Conservation (phyloP, 92 coral and sea anemone species). For the Porites cylindrica region DNA sequence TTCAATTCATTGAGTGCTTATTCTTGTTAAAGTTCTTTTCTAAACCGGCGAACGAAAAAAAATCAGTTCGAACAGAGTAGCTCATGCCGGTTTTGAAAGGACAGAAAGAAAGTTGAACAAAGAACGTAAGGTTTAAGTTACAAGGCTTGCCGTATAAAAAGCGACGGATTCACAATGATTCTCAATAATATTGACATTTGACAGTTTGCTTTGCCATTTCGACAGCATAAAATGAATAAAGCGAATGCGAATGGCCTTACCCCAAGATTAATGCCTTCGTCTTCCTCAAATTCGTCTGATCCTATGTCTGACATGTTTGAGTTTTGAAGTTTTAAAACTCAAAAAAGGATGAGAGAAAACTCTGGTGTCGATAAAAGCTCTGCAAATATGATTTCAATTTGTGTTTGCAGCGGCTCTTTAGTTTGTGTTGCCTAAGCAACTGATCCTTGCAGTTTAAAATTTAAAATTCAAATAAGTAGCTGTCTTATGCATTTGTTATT, state of each 20-base stretch:
- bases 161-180: background rate
- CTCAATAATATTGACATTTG: background rate
- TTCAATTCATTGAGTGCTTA: conserved; percentile 2
- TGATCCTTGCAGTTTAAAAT: conserved; percentile 9
- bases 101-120: background rate
- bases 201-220: background rate
- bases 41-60: too few species aligned
- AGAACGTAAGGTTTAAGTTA: background rate
- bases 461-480: conserved; percentile 38
- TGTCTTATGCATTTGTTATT: background rate
- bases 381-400: conserved; percentile 31
- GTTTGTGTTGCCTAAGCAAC: conserved; percentile 36
- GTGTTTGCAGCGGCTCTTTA: conserved; percentile 42
- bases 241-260: conserved; percentile 57
- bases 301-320: conserved; percentile 91
- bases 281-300: conserved; percentile 97
- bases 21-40: too few species aligned
- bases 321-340: background rate
- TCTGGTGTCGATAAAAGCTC: conserved; percentile 18
- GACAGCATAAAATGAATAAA: background rate
- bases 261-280: conserved; percentile 94
- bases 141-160: background rate
- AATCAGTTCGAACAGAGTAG: background rate
- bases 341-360: background rate
- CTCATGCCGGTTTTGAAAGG: background rate